Evolutionary conservation across 1,140 invertebrate genomes (phyloP).

Genomic region (Littorina saxatilis): DNA sequence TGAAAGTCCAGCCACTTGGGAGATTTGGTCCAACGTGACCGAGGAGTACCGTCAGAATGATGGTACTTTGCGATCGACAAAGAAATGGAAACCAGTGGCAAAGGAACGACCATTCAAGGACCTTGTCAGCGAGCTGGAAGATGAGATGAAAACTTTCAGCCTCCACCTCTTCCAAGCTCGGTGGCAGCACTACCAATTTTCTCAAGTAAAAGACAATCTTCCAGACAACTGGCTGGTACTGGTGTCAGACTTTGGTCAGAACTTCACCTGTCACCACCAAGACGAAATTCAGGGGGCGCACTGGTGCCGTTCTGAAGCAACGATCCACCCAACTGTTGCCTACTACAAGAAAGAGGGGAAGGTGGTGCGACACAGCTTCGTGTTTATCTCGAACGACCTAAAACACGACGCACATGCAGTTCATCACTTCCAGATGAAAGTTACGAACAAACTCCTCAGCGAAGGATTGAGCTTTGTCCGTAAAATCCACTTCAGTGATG

Average conservation of each 20-base stretch:
- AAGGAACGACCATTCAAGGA: neutral
- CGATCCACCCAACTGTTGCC: too few species aligned
- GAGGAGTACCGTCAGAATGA: neutral
- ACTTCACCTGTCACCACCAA: too few species aligned
- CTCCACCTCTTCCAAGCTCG: neutral
- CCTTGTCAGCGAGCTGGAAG: neutral
- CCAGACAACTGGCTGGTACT: neutral
- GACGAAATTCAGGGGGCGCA: too few species aligned
- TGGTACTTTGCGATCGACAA: neutral
- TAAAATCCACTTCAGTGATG: slow-evolving; percentile 48
- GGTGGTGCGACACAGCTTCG: slow-evolving; percentile 27
- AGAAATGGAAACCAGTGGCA: neutral
- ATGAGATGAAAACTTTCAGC: neutral
- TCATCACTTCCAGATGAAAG: slow-evolving; percentile 27
- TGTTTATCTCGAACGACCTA: slow-evolving; percentile 42
- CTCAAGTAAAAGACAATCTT: neutral
- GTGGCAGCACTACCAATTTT: neutral
- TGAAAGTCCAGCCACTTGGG: neutral
- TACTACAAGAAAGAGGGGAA: neutral
- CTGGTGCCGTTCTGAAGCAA: too few species aligned
- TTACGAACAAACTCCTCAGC: slow-evolving; percentile 13
- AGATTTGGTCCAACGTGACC: neutral
- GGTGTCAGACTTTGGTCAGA: neutral
- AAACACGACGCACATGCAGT: slow-evolving; percentile 46
- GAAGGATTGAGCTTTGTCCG: slow-evolving; percentile 22